phyloP scores from a whole-genome alignment of 2,113 vertebrate species.

The Gnathonemus longibarbis region DNA sequence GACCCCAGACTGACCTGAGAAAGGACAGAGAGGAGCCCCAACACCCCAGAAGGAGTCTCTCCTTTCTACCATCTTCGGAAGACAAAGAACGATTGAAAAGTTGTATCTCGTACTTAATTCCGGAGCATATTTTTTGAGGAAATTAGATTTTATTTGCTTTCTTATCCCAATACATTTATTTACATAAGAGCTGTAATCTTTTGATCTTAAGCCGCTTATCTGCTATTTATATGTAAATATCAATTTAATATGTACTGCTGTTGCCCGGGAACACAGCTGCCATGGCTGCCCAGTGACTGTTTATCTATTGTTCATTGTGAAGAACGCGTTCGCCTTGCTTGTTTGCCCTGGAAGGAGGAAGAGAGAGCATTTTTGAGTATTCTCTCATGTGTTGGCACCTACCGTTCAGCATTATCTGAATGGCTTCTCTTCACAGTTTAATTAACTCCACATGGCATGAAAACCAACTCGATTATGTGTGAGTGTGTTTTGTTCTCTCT shows the following conservation, averaged over 20 bases:
- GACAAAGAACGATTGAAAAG: background rate
- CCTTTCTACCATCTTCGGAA: background rate
- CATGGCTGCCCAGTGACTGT: background rate
- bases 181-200: background rate
- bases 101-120: background rate
- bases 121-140: background rate
- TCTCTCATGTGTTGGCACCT: conserved; percentile 35
- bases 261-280: background rate
- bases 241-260: background rate
- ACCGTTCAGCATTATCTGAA: conserved; percentile 33
- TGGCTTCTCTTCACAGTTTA: conserved; percentile 50
- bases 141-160: background rate
- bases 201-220: background rate
- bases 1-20: background rate
- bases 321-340: background rate
- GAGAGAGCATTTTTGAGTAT: background rate
- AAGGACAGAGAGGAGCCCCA: background rate
- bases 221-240: conserved; percentile 8
- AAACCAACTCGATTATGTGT: conserved; percentile 21
- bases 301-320: background rate
- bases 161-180: background rate
- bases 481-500: conserved; percentile 39
- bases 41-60: background rate
- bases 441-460: conserved; percentile 60
- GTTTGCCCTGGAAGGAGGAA: background rate